These are phyloP conservation scores for Podotricha telesiphe DNA, from an alignment of 2,888 invertebrate genomes.

Conservation along the genomic window DNA sequence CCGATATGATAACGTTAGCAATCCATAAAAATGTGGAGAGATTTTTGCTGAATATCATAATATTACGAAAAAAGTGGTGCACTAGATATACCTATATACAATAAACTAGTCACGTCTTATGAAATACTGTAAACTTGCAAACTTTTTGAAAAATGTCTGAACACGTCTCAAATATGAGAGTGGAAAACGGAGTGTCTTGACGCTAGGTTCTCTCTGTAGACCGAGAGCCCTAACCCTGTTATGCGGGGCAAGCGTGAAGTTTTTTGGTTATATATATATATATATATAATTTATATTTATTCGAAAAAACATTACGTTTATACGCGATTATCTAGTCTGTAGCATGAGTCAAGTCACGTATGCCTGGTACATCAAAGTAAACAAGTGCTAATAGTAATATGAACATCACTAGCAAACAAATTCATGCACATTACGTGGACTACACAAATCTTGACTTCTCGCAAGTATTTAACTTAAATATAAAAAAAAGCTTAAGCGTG, in stretches of 20 bases:
- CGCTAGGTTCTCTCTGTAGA: too few relatives aligned
- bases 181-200: too few relatives aligned
- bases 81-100: not conserved
- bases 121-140: too few relatives aligned
- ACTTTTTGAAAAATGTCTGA: too few relatives aligned
- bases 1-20: conserved; percentile 44
- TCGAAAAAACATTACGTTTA: conserved; percentile 42
- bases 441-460: not conserved
- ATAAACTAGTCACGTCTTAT: too few relatives aligned
- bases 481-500: too few relatives aligned
- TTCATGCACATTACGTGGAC: not conserved
- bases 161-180: too few relatives aligned
- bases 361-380: conserved; percentile 39
- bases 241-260: too few relatives aligned
- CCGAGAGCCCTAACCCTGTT: too few relatives aligned
- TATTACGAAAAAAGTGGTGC: not conserved
- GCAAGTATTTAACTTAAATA: too few relatives aligned
- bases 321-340: conserved; percentile 41
- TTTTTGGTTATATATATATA: conserved; percentile 14
- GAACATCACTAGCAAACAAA: conserved; percentile 13
- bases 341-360: conserved; percentile 66
- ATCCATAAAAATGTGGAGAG: conserved; percentile 29
- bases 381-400: conserved; percentile 23
- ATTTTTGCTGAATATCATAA: conserved; percentile 20
- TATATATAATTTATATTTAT: conserved; percentile 48